Conservation (phyloP, 2,113 vertebrate species). For the Mormyrus iriodes region DNA sequence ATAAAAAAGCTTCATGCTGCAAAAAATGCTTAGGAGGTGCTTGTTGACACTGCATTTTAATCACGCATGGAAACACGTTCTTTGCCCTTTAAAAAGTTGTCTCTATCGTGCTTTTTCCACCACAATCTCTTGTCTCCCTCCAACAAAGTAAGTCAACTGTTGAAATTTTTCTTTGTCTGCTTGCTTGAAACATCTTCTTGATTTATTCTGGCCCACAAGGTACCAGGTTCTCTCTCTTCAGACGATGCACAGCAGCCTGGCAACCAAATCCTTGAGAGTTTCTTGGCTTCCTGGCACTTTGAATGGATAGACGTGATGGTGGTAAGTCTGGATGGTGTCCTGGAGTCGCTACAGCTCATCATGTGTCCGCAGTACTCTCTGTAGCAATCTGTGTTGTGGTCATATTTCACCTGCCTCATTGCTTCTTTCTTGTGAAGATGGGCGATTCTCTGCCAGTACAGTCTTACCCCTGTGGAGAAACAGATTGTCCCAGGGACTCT, state of each 20-base stretch:
- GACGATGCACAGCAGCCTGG: slow-evolving; percentile 56
- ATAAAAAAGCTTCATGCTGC: slow-evolving; percentile 56
- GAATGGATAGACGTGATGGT: slow-evolving; percentile 69
- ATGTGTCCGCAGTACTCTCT: slow-evolving; percentile 23
- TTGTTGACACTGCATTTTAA: slow-evolving; percentile 65
- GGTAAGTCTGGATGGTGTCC: slow-evolving; percentile 58
- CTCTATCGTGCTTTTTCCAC: slow-evolving; percentile 29
- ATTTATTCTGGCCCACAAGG: slow-evolving; percentile 68
- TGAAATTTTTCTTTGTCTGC: slow-evolving; percentile 39
- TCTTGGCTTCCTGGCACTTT: slow-evolving; percentile 75
- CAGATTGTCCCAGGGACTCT: neutral
- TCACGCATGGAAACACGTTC: slow-evolving; percentile 50
- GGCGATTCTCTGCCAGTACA: neutral
- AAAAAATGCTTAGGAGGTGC: slow-evolving; percentile 60
- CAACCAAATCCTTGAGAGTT: slow-evolving; percentile 70
- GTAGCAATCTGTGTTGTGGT: slow-evolving; percentile 37
- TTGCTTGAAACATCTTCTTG: slow-evolving; percentile 46
- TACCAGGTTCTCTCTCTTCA: slow-evolving; percentile 60
- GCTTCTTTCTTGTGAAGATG: neutral
- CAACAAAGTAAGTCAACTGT: slow-evolving; percentile 14
- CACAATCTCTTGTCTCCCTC: slow-evolving; percentile 20
- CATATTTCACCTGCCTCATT: neutral
- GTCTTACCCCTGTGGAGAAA: neutral
- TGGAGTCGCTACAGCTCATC: slow-evolving; percentile 30
- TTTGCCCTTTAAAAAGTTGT: slow-evolving; percentile 43